Conservation (phyloP, 2,113 vertebrate genomes). For the Lepisosteus osseus region DNA sequence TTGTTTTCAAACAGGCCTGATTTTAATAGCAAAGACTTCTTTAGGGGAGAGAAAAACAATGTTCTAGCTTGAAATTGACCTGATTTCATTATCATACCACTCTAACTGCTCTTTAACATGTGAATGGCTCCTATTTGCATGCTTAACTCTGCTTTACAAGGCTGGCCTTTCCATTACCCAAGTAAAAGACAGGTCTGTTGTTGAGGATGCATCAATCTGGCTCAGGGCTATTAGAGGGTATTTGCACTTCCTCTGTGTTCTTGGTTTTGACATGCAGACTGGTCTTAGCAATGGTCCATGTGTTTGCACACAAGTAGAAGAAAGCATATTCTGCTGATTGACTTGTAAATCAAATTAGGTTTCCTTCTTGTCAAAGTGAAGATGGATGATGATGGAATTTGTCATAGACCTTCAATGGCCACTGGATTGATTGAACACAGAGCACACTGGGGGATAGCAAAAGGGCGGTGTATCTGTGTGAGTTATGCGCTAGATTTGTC, state of each 20-base stretch:
- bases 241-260: slow-evolving; percentile 75
- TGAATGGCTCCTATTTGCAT: slow-evolving; percentile 63
- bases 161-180: slow-evolving; percentile 54
- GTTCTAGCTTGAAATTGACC: slow-evolving; percentile 55
- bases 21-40: slow-evolving; percentile 27
- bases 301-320: slow-evolving; percentile 50
- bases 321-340: slow-evolving; percentile 48
- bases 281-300: slow-evolving; percentile 25
- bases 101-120: slow-evolving; percentile 63
- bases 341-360: background rate
- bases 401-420: background rate
- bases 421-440: background rate
- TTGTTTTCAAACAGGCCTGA: slow-evolving; percentile 54
- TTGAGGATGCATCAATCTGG: slow-evolving; percentile 73
- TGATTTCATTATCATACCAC: slow-evolving; percentile 64
- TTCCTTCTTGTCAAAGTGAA: slow-evolving; percentile 1
- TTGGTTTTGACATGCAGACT: slow-evolving; percentile 69
- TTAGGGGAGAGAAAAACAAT: slow-evolving; percentile 50
- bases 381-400: slow-evolving; percentile 2
- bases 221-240: slow-evolving; percentile 74
- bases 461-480: background rate
- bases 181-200: slow-evolving; percentile 63
- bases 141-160: slow-evolving; percentile 74
- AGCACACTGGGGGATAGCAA: background rate
- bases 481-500: background rate